phyloP scores from a whole-genome alignment of 2,888 invertebrate species.

The Rhagophthalmus giganteus region DNA sequence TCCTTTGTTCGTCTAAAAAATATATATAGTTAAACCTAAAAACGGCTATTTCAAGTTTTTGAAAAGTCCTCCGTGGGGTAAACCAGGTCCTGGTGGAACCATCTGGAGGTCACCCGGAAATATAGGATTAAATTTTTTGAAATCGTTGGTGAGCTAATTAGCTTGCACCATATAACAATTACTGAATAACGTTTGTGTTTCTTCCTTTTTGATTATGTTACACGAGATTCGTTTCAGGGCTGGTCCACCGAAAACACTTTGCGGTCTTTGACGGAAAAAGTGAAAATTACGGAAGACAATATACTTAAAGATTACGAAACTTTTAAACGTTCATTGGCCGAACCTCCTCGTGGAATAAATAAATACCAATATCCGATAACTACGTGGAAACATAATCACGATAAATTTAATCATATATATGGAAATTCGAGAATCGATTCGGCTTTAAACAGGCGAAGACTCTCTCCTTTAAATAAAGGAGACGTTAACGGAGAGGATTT shows the following conservation, averaged over 20 bases:
- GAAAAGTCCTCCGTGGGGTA: constrained; percentile 64
- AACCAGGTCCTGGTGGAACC: constrained; percentile 70
- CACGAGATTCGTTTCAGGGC: too few relatives aligned
- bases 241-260: constrained; percentile 53
- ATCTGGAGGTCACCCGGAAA: constrained; percentile 75
- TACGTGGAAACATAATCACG: background rate
- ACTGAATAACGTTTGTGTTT: too few relatives aligned
- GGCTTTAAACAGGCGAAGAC: constrained; percentile 4
- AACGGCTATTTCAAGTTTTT: constrained; percentile 42
- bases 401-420: background rate
- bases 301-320: constrained; percentile 25
- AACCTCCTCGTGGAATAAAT: constrained; percentile 1
- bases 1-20: background rate
- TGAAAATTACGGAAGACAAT: constrained; percentile 21
- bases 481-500: constrained; percentile 67
- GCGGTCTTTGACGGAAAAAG: constrained; percentile 44
- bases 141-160: constrained; percentile 70
- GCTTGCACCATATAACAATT: constrained; percentile 37
- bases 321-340: constrained; percentile 18
- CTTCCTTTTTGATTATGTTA: too few relatives aligned
- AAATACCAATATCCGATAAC: background rate
- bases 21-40: background rate
- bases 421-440: background rate
- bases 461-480: constrained; percentile 23
- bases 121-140: constrained; percentile 73